These are phyloP conservation scores for Linyphia triangularis DNA, from an alignment of 2,888 invertebrate species.

Conservation along the genomic window DNA sequence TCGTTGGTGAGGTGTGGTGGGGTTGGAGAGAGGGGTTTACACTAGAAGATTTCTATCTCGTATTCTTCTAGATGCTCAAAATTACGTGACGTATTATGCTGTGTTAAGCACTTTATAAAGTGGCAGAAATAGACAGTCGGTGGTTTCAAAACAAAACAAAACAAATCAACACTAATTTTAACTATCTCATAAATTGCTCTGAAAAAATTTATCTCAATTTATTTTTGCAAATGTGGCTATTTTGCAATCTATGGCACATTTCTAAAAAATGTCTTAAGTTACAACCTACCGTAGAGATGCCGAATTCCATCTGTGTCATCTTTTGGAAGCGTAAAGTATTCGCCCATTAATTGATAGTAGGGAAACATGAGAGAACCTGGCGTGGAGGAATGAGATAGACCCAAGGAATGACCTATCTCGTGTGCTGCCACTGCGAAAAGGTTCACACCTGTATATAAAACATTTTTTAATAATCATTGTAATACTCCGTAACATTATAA, in stretches of 20 bases:
- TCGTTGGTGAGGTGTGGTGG: too few species aligned
- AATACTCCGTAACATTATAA: not conserved
- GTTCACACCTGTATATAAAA: constrained; percentile 81
- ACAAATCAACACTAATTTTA: too few species aligned
- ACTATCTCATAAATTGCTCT: too few species aligned
- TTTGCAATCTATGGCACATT: not conserved
- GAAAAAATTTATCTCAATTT: too few species aligned
- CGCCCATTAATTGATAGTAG: constrained; percentile 86
- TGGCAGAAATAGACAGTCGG: too few species aligned
- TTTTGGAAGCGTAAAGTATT: constrained; percentile 80
- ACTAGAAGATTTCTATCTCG: too few species aligned
- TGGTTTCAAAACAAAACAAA: too few species aligned
- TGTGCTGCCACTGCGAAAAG: constrained; percentile 95
- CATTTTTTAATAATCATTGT: too few species aligned
- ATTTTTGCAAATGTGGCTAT: not conserved
- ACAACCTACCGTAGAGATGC: constrained; percentile 88
- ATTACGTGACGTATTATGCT: too few species aligned
- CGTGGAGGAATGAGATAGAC: constrained; percentile 92
- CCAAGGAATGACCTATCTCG: constrained; percentile 95
- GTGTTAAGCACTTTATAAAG: too few species aligned
- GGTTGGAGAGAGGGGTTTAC: too few species aligned
- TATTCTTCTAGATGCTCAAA: too few species aligned
- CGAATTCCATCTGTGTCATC: constrained; percentile 93
- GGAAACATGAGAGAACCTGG: constrained; percentile 94
- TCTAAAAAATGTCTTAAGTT: not conserved